Base-by-base conservation (phyloP, 2,797 vertebrate genomes). In the Triplophysa yarkandensis region DNA sequence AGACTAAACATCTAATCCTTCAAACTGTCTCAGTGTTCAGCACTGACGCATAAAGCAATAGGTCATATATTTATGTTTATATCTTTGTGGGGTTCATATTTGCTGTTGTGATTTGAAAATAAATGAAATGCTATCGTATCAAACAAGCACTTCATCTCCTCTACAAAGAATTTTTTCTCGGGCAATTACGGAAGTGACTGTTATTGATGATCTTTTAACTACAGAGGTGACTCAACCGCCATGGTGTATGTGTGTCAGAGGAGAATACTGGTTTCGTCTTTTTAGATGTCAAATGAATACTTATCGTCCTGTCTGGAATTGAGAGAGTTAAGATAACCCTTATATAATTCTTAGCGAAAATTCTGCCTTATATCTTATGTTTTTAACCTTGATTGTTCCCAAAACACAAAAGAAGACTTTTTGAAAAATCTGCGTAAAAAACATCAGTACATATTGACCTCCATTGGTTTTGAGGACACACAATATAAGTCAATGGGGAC, bases 71-170 rank as follows among this genome's bases (percentile, higher is more conserved):
- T 6, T 9, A 68, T 60, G 64, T 6, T 16, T 36, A 46, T 36
- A 1, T 36, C 28, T 44, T 46, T 11, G 30, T 25, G 71, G 34
- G 39, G 13, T 0, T 30, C 6, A 6, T 65, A 5, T 83, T 80
- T 77, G 73, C 67, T 41, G 61, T 81, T 80, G 82, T 79, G 82
- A 85, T 54, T 50, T 61, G 23, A 78, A 74, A 77, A 70, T 75
- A 80, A 74, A 77, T 82, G 73, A 68, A 76, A 83, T 85, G 82
- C 81, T 71, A 85, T 80, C 14, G 63, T 81, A 87, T 86, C 10
- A 50, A 83, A 68, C 74, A 46, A 66, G 41, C 69, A 81, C 73
- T 74, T 83, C 44, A 84, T 71, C 50, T 66, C 27, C 21, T 65
- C 64, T 81, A 65, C 32, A 61, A 68, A 67, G 71, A 73, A 41